A percentile compares a stretch with the other conserved stretches of the same genome.
Conservation (phyloP, 37 sponge, comb jelly and placozoan genomes). For the Eunapius fragilis region DNA sequence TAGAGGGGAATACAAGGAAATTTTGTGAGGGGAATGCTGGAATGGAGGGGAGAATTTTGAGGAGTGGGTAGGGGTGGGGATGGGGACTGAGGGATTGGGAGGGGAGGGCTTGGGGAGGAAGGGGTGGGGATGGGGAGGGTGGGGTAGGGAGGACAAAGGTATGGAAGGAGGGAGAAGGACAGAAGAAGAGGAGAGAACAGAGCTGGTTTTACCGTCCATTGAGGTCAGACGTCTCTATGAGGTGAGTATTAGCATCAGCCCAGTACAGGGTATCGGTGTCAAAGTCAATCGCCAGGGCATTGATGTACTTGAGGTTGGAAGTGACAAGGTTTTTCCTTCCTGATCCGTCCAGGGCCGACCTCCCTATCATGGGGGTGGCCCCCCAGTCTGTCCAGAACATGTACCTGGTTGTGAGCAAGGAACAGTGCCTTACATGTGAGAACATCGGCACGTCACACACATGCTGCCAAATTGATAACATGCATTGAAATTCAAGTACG, state of each 20-base stretch:
- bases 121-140: neutral
- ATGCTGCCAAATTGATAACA: too few species aligned
- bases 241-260: conserved; percentile 62
- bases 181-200: neutral
- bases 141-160: neutral
- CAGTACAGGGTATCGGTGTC: conserved; percentile 67
- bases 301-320: conserved; percentile 25
- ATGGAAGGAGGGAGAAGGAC: neutral
- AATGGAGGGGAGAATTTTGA: neutral
- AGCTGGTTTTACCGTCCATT: conserved; percentile 30
- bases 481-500: too few species aligned
- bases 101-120: neutral
- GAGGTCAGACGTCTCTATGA: conserved; percentile 47
- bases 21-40: neutral
- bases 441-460: neutral
- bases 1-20: neutral
- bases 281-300: conserved; percentile 69
- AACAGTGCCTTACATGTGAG: too few species aligned
- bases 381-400: conserved; percentile 92
- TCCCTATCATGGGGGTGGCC: conserved; percentile 54
- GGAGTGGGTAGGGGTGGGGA: neutral
- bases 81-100: too few species aligned
- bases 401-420: conserved; percentile 12
- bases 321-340: conserved; percentile 35
- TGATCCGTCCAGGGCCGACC: conserved; percentile 70